A percentile compares a stretch with the other conserved stretches of the same genome.
Evolutionary conservation across 2,113 vertebrate species (phyloP).

Genomic region (Dryoscopus gambensis): DNA sequence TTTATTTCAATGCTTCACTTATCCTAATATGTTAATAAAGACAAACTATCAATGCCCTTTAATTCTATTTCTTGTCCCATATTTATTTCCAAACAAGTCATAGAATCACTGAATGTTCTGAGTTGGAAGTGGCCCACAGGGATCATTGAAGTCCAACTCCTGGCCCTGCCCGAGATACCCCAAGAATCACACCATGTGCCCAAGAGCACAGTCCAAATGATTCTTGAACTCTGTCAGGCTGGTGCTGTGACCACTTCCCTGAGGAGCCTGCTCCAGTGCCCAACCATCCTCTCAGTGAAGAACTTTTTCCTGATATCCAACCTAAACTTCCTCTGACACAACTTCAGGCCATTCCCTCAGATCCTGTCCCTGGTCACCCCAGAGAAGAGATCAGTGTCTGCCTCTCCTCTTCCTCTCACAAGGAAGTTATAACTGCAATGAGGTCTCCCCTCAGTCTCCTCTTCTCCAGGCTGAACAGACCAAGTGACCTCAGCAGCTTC

Average conservation of each 20-base stretch:
- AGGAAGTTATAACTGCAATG: neutral
- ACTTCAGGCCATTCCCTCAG: neutral
- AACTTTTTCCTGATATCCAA: neutral
- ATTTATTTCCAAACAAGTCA: neutral
- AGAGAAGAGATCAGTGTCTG: neutral
- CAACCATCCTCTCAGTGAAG: neutral
- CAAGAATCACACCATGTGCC: neutral
- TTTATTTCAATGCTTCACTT: neutral
- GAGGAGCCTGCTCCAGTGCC: neutral
- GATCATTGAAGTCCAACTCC: rapidly evolving
- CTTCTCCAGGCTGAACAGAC: neutral
- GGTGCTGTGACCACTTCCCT: neutral
- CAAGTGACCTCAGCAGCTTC: neutral
- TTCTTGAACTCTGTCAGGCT: neutral
- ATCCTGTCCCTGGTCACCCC: too few relatives aligned
- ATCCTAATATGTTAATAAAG: neutral
- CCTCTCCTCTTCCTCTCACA: rapidly evolving
- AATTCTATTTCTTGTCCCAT: neutral
- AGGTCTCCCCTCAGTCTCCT: neutral
- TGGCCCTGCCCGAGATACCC: too few relatives aligned
- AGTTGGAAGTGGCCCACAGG: neutral
- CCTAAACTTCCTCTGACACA: neutral
- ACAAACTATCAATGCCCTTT: neutral
- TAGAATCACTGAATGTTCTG: neutral
- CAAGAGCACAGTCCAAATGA: neutral